These are phyloP conservation scores for Sitophilus oryzae DNA, from an alignment of 1,140 invertebrate genomes.

Conservation along the genomic window DNA sequence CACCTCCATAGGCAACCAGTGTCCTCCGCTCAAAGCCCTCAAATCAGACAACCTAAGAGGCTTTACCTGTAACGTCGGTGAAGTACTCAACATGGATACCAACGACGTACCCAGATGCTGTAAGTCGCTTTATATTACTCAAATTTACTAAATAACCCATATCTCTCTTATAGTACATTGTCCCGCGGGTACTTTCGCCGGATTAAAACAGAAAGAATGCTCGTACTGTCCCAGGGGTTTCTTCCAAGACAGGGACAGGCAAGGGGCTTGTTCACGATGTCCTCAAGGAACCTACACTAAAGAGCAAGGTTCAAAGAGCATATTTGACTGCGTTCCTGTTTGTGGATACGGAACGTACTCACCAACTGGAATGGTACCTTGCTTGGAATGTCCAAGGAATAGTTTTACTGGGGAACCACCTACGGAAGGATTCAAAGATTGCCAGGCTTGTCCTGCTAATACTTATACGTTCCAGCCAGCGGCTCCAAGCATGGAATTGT, in stretches of 20 bases:
- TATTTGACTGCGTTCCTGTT: conserved; percentile 81
- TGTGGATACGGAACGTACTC: conserved; percentile 96
- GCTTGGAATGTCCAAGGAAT: conserved; percentile 89
- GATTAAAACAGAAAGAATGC: conserved; percentile 79
- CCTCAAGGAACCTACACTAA: conserved; percentile 87
- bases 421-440: conserved; percentile 88
- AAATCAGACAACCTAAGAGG: conserved; percentile 80
- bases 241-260: conserved; percentile 87
- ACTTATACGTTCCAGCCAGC: conserved; percentile 90
- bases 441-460: conserved; percentile 84
- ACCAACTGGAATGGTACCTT: conserved; percentile 89
- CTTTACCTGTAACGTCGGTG: conserved; percentile 88
- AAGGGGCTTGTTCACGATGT: conserved; percentile 82
- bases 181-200: conserved; percentile 89
- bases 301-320: conserved; percentile 80
- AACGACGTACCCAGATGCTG: conserved; percentile 87
- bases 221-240: conserved; percentile 83
- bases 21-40: conserved; percentile 80
- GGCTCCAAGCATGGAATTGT: conserved; percentile 74
- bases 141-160: conserved; percentile 2
- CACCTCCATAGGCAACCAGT: conserved; percentile 82
- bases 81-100: conserved; percentile 88
- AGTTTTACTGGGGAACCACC: conserved; percentile 85
- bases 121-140: conserved; percentile 50
- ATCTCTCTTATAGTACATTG: conserved; percentile 71